Base-by-base conservation (phyloP, 2,888 invertebrate genomes). In the Drosophila algonquin region DNA sequence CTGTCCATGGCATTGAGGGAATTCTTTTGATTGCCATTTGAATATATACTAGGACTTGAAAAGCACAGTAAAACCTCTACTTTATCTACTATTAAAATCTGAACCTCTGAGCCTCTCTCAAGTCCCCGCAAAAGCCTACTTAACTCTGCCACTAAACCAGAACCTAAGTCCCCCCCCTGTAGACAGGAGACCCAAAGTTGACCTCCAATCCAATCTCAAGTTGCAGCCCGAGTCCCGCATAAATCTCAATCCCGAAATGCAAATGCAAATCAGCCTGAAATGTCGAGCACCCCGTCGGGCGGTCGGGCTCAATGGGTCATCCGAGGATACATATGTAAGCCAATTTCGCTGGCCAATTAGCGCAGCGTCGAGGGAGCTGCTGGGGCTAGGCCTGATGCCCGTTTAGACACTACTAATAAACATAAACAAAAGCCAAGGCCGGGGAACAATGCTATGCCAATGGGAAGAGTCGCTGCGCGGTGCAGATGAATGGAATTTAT, bases 311-410 rank as follows among this genome's bases (percentile, higher is more conserved):
- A 58, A 27, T 9, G 35, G 3, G 44, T 40, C 14, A 40, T 40
- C 7, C 40, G 44, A 44, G 55, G 50, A 27, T 67, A 24, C 24
- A 24, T 24, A 45, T 55, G 56, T 56, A 51, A 55, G 18, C 56
- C 69, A 68, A 67, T 56, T 68, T 68, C 24, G 69, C 54, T 51
- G 44, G 50, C 69, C 56, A 67, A 67, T 68, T 67, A 68, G 65
- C 51, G 56, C 16, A 21, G 65, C 44, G 52, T 8, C 8, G 30
- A 27, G 27, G 27, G 27, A 14, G 3, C 7, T 21, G 32, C 5
- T 10, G 16, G 24, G 12, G 10, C 44, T 5, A 5, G 24, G 24
- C 5, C 0, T 24, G n/a, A 45, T 10, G 35, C 44, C 44, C 44
- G 18, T 45, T 21, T 24, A 24, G 47, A 32, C 30, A 32, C 48